Evolutionary conservation across 2,113 vertebrate species (phyloP), one percentile per base, ranked within the genome.

Genomic region (Cebidichthys violaceus): DNA sequence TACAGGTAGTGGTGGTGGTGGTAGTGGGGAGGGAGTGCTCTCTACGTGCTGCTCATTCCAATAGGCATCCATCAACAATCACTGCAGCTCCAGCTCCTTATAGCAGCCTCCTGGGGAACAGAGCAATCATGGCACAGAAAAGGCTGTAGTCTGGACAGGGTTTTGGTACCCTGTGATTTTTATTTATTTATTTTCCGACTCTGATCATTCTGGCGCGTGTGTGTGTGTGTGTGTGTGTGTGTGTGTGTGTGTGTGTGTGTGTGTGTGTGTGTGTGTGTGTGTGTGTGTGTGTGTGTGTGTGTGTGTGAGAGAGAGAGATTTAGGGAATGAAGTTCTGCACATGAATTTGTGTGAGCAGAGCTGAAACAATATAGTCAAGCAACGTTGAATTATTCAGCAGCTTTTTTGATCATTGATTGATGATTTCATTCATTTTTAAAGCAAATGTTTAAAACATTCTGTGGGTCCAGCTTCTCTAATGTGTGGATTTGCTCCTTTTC

Each of bases 1-100:
- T 82, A 82, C 82, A 81, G 77, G 35, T n/a, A n/a, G 67, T 29
- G 39, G 67, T n/a, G 61, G 14, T 4, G 18, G 47, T 29, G 60
- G 41, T 6, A 6, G 27, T 17, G 59, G 47, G 22, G 6, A 27
- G 47, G 33, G 18, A 20, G 39, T 41, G 47, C 35, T 2, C 70
- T 33, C 55, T 85, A 89, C 75, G 83, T 89, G 88, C 89, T 29
- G 24, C 70, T 76, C 77, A 83, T 90, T 81, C 68, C 86, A 88
- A 89, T 69, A 76, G 67, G 41, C 45, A 43, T 82, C 68, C 76
- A 77, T 85, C 75, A 84, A 77, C 83, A 83, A 80, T 71, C 80
- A 83, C 70, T 59, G 54, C 76, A 67, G 83, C 62, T 50, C 70
- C 61, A 55, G 70, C 71, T 77, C 55, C 27, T 55, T 76, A 59